A percentile compares a stretch with the other conserved stretches of the same genome.
These are phyloP conservation scores for Cyclargus thomasi DNA, from an alignment of 1,140 invertebrate genomes.

Conservation along the genomic window DNA sequence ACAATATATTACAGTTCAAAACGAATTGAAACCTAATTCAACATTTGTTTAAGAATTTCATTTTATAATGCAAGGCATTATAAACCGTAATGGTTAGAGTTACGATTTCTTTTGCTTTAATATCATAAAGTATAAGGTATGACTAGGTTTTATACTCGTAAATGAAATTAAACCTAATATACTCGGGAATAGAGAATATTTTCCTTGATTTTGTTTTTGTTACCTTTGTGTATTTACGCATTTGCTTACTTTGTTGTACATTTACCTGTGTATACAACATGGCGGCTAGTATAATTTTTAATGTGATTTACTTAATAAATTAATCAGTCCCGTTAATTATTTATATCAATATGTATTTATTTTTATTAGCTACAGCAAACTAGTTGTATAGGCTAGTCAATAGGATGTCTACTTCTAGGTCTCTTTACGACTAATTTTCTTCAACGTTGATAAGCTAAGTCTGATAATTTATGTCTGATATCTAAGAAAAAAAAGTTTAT, in stretches of 20 bases:
- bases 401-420: no score
- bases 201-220: constrained; percentile 1
- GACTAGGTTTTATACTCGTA: constrained; percentile 9
- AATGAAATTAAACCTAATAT: constrained; percentile 11
- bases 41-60: constrained; percentile 8
- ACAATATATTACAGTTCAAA: not conserved
- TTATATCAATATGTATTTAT: not conserved
- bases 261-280: constrained; percentile 29
- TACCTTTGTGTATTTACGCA: constrained; percentile 23
- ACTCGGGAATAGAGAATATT: not conserved
- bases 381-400: no score
- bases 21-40: not conserved
- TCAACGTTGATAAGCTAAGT: no score
- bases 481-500: no score
- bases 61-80: not conserved
- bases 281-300: constrained; percentile 21
- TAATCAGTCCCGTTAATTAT: not conserved
- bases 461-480: no score
- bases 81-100: not conserved
- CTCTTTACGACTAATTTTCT: no score
- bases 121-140: not conserved
- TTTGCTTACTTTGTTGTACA: constrained; percentile 18
- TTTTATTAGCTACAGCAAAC: no score
- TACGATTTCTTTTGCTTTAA: constrained; percentile 19
- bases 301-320: not conserved